Conservation (phyloP, 2,797 vertebrate species). For the Crossoptilon crossoptilon region DNA sequence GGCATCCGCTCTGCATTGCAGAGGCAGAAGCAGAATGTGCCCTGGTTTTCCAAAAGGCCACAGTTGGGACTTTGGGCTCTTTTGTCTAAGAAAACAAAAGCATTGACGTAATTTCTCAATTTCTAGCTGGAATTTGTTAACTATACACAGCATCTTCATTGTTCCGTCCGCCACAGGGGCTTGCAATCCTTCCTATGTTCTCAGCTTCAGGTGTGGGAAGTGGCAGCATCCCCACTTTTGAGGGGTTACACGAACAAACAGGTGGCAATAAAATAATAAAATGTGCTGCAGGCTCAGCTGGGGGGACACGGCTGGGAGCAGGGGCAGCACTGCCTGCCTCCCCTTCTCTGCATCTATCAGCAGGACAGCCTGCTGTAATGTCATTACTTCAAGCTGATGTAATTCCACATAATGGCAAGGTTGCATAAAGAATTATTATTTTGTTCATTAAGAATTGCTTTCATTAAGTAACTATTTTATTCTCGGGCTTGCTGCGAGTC, state of each 20-base stretch:
- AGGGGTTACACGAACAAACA: background rate
- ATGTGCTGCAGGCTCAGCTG: background rate
- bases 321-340: background rate
- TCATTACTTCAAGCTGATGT: fast-evolving
- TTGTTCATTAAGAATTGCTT: background rate
- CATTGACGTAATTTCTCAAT: background rate
- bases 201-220: background rate
- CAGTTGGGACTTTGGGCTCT: background rate
- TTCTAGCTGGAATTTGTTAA: background rate
- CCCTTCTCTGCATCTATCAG: background rate
- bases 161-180: background rate
- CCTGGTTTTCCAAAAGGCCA: background rate
- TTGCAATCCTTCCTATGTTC: background rate
- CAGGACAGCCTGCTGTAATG: background rate
- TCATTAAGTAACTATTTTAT: background rate
- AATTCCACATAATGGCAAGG: background rate
- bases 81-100: background rate
- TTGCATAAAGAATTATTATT: background rate
- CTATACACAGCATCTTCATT: background rate
- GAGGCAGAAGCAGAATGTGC: constrained; percentile 32
- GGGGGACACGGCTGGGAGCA: background rate
- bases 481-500: background rate
- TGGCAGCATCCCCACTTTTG: background rate
- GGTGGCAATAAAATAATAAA: background rate
- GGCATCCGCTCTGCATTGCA: constrained; percentile 48